Conservation (phyloP, 2,113 vertebrate species). For the Coptodon bakossiorum region DNA sequence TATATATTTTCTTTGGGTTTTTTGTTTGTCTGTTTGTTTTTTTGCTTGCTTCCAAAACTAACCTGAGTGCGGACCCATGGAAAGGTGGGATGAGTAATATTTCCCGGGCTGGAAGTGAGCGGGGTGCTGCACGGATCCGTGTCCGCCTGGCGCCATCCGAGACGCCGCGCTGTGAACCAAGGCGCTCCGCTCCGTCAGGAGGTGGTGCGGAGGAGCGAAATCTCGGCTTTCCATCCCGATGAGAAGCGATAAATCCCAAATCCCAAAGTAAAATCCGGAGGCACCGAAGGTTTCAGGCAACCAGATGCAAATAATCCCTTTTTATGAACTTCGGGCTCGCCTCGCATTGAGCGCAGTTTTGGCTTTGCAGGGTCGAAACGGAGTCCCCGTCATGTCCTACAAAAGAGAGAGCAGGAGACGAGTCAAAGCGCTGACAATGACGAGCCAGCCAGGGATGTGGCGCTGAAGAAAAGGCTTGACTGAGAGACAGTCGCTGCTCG, state of each 20-base stretch:
- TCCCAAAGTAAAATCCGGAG: slow-evolving; percentile 68
- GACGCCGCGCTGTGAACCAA: slow-evolving; percentile 83
- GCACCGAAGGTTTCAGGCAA: slow-evolving; percentile 62
- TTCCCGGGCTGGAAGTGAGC: slow-evolving; percentile 89
- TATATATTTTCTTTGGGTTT: neutral
- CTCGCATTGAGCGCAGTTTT: slow-evolving; percentile 66
- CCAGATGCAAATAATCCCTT: slow-evolving; percentile 76
- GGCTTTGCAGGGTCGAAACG: slow-evolving; percentile 61
- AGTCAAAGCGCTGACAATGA: slow-evolving; percentile 58
- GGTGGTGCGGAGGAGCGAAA: slow-evolving; percentile 89
- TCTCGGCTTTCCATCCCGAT: slow-evolving; percentile 90
- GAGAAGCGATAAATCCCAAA: slow-evolving; percentile 75
- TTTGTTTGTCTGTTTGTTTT: neutral
- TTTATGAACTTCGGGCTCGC: slow-evolving; percentile 69
- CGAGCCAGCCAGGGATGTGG: slow-evolving; percentile 40
- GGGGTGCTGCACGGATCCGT: slow-evolving; percentile 81
- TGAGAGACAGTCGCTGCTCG: slow-evolving; percentile 17
- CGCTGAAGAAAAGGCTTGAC: slow-evolving; percentile 14
- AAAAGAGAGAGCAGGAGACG: slow-evolving; percentile 57
- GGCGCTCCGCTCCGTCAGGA: slow-evolving; percentile 85
- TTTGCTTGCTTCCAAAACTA: slow-evolving; percentile 43
- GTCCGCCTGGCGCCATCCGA: slow-evolving; percentile 78
- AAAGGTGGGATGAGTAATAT: slow-evolving; percentile 87
- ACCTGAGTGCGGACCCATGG: slow-evolving; percentile 94
- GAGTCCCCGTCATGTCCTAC: slow-evolving; percentile 74